Evolutionary conservation across 92 coral and sea anemone genomes (phyloP).

Genomic region (Chrysogorgia sp.): DNA sequence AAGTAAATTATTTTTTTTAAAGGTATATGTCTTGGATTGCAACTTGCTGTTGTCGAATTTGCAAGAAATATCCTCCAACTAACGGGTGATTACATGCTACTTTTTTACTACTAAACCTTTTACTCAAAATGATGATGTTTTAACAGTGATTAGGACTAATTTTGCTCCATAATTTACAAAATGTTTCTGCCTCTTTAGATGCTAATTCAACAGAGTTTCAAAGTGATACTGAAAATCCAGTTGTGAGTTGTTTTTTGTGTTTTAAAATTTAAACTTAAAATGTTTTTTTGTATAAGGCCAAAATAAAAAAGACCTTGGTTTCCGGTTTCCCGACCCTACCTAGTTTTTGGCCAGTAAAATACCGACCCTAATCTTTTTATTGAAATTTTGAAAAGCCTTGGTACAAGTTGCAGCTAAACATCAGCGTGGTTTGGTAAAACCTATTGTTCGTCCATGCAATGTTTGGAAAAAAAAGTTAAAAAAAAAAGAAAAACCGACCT

Average conservation of each 20-base stretch:
- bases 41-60: constrained; percentile 94
- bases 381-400: no score
- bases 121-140: no score
- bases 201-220: constrained; percentile 96
- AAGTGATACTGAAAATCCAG: constrained; percentile 85
- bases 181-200: constrained; percentile 50
- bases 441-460: no score
- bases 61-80: constrained; percentile 86
- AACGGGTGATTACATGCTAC: constrained; percentile 73
- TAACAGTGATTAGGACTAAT: no score
- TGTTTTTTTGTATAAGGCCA: not conserved
- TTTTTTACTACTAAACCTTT: no score
- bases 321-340: no score
- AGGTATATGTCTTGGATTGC: constrained; percentile 99
- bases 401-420: no score
- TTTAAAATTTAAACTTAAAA: not conserved
- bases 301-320: not conserved
- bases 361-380: no score
- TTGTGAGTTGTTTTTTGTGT: constrained; percentile 56
- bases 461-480: no score
- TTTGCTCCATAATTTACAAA: not conserved
- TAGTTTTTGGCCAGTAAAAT: no score
- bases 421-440: no score
- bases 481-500: no score
- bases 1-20: not conserved